Base-by-base conservation (phyloP, 2,113 vertebrate species). In the Gnathonemus longibarbis region DNA sequence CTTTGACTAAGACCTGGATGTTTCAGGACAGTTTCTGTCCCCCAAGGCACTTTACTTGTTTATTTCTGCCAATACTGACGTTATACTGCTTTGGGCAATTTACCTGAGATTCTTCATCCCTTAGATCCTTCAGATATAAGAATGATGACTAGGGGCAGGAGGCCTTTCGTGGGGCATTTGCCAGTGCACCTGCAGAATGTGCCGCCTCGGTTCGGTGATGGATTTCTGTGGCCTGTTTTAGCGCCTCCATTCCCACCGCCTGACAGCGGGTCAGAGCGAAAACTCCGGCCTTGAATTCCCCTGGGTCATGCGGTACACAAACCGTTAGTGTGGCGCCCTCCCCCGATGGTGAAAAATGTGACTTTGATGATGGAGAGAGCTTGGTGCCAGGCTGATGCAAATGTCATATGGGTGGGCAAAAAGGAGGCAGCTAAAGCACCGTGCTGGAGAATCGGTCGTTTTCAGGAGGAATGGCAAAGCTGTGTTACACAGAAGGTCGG, bases 241-340 rank as follows among this genome's bases (percentile, higher is more conserved):
- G 31, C 53, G 74, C 80, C 70, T 84, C 35, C 35, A 27, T 89
- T 89, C 56, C 70, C 88, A 35, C n/a, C 1, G 21, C 19, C 31
- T 45, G 10, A 56, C 24, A 19, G 88, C 4, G 39, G 21, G 48
- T 48, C 49, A 19, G 48, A n/a, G 88, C 5, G 3, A 42, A 74
- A 93, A 93, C 74, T 53, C 48, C n/a, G 70, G 74, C 48, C 56
- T 19, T 70, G 91, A 92, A 87, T 90, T 90, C 91, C 88, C 92
- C 92, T 92, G 94, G 85, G 92, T 19, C 35, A 3, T n/a, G 35
- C 35, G 5, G 13, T 42, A 80, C 35, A 80, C 74, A 80, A 80
- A 80, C 35, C 5, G 35, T 80, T 80, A 80, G 74, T 80, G 35
- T 42, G 35, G 35, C 10, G 0, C 45, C 74, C 13, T 52, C 89